A percentile compares a stretch with the other conserved stretches of the same genome.
phyloP scores from a whole-genome alignment of 1,140 invertebrate species.

The Trypoxylus dichotomus region DNA sequence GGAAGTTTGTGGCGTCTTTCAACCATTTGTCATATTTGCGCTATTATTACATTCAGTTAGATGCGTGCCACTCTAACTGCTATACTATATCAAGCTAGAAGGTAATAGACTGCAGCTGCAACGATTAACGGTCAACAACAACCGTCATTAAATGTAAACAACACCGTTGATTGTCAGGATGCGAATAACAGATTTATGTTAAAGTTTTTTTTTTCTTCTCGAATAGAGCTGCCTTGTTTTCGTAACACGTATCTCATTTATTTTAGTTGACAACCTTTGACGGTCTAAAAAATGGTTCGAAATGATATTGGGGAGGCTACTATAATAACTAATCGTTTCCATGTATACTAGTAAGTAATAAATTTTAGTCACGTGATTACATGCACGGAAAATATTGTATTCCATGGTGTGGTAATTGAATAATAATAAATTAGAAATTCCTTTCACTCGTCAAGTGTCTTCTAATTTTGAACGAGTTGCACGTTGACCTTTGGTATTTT shows the following conservation, averaged over 20 bases:
- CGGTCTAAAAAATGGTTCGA: not conserved
- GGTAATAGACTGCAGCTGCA: not conserved
- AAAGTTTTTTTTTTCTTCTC: not conserved
- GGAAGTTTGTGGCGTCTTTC: conserved; percentile 53
- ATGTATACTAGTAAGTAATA: not conserved
- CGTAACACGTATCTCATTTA: not conserved
- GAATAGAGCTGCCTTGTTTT: not conserved
- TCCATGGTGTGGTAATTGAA: too few species aligned
- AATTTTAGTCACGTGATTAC: not conserved
- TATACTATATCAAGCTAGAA: conserved; percentile 8
- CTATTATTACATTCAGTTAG: conserved; percentile 50
- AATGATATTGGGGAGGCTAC: not conserved
- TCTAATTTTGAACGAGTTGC: too few species aligned
- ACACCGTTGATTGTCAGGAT: not conserved
- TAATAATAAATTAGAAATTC: too few species aligned
- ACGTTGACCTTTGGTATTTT: too few species aligned
- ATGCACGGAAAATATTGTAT: too few species aligned
- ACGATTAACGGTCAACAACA: too few species aligned
- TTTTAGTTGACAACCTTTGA: conserved; percentile 1
- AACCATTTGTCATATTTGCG: conserved; percentile 54
- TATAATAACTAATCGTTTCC: not conserved
- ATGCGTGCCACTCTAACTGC: conserved; percentile 36
- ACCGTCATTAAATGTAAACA: not conserved
- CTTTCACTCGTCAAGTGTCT: too few species aligned
- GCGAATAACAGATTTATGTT: not conserved